Evolutionary conservation across 2,797 vertebrate genomes (phyloP), one percentile per base, ranked within the genome.

Genomic region (Myripristis jacobus): DNA sequence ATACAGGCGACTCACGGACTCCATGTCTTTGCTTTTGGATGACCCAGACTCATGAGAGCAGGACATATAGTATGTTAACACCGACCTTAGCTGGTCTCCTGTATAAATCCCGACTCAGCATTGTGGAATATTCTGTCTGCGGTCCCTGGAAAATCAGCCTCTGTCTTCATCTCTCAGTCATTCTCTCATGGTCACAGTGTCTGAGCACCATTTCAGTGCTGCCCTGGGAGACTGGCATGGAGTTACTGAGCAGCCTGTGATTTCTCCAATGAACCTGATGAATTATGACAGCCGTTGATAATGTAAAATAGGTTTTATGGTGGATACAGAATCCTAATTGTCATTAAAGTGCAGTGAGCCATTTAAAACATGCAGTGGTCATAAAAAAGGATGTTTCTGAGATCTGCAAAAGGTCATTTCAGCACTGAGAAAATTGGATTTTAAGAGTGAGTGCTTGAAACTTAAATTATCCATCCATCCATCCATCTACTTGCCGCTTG

Each of bases 1-100:
- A 87, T 91, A 77, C 21, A 66, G 77, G 81, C 86, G 89, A 91
- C 81, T 88, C 83, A 80, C 66, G 57, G 79, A 74, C 76, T 74
- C 58, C 74, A 46, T 59, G 89, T 82, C 81, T 90, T 70, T 69
- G 66, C 65, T 18, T 74, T 60, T 54, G 83, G 76, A 84, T 86
- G 66, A 79, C 78, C 66, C 65, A 68, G 84, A 85, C 84, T 63
- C 61, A 3, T 66, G 76, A 80, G 81, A 87, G 86, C 64, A 82
- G 83, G 77, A 83, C 64, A 12, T 52, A 50, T 66, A n/a, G n/a
- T n/a, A n/a, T n/a, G 71, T 64, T 80, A 80, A 83, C 78, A 12
- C 61, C 81, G 81, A 87, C 85, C 86, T 86, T 88, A 13, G 63
- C 21, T 0, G 3, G 48, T 57, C 48, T 44, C 38, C 47, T 76